These are phyloP conservation scores for Lordiphosa fenestrarum DNA, from an alignment of 2,888 invertebrate genomes.

Conservation along the genomic window DNA sequence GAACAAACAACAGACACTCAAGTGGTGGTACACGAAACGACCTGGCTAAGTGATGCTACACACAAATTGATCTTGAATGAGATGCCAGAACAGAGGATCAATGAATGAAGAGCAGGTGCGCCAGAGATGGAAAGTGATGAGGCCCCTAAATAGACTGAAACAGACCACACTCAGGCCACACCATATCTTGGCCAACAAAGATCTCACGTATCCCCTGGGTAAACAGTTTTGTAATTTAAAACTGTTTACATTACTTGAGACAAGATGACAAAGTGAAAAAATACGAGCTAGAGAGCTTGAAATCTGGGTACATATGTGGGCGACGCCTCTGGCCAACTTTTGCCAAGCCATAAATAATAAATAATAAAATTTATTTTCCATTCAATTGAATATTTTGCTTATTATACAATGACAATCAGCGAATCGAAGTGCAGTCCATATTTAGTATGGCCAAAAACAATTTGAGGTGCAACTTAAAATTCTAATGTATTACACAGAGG, in stretches of 20 bases:
- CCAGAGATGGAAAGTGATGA: conserved; percentile 20
- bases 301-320: conserved; percentile 45
- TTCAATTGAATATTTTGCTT: conserved; percentile 48
- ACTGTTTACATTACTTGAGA: conserved; percentile 23
- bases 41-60: conserved; percentile 25
- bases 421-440: conserved; percentile 27
- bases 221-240: conserved; percentile 35
- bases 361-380: conserved; percentile 49
- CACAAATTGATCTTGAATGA: conserved; percentile 38
- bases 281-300: conserved; percentile 17
- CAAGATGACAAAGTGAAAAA: conserved; percentile 8
- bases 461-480: conserved; percentile 10
- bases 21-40: no score
- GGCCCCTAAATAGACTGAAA: not conserved
- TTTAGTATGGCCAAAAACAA: conserved; percentile 27
- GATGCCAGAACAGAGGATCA: conserved; percentile 6
- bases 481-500: conserved; percentile 16
- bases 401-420: conserved; percentile 5
- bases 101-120: conserved; percentile 29
- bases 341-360: conserved; percentile 46
- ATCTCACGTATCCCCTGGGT: conserved; percentile 25
- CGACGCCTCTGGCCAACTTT: conserved; percentile 43
- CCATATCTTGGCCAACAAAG: not conserved
- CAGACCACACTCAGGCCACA: not conserved
- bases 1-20: conserved; percentile 16